phyloP scores from a whole-genome alignment of 2,797 vertebrate species.

The Setipinna tenuifilis region DNA sequence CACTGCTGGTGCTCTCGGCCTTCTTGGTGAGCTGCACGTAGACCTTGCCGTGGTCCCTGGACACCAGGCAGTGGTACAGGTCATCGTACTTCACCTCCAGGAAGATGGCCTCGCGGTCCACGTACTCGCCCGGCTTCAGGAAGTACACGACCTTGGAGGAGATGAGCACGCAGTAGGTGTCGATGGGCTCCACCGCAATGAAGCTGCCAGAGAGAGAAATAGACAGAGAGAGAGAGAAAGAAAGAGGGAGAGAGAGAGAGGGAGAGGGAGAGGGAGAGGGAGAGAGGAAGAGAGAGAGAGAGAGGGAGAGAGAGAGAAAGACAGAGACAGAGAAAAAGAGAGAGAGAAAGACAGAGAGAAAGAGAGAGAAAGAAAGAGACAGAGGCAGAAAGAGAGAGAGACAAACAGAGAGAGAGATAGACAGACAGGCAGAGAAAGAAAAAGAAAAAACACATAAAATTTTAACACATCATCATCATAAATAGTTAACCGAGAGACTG shows the following conservation, averaged over 20 bases:
- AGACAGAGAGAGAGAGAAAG: not conserved
- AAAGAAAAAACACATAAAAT: too few species aligned
- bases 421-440: too few species aligned
- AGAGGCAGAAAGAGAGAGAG: too few species aligned
- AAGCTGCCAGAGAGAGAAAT: conserved; percentile 74
- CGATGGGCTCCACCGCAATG: conserved; percentile 91
- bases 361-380: too few species aligned
- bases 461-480: too few species aligned
- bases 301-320: too few species aligned
- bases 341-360: too few species aligned
- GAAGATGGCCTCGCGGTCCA: conserved; percentile 92
- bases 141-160: conserved; percentile 97
- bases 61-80: conserved; percentile 97
- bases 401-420: too few species aligned
- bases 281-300: too few species aligned
- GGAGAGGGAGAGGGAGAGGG: not conserved
- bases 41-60: conserved; percentile 92
- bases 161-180: conserved; percentile 94
- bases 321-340: not conserved
- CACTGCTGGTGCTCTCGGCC: conserved; percentile 87
- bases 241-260: not conserved
- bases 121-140: conserved; percentile 84
- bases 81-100: conserved; percentile 96
- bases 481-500: too few species aligned
- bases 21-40: conserved; percentile 98